Evolutionary conservation across 2,113 vertebrate species (phyloP).

Genomic region (Peromyscus maniculatus): DNA sequence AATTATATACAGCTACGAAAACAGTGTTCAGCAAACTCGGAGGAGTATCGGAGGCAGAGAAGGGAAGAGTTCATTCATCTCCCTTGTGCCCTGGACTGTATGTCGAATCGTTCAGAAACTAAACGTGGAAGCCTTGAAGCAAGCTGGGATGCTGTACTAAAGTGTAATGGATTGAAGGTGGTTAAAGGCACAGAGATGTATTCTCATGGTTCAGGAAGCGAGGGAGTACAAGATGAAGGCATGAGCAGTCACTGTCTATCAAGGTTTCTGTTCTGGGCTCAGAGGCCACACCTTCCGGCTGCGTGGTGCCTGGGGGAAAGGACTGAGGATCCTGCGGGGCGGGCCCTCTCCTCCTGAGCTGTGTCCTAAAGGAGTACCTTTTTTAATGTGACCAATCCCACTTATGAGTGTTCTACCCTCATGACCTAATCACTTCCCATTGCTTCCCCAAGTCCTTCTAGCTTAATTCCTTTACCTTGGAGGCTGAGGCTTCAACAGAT

Average conservation of each 20-base stretch:
- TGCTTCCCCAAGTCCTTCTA: background rate
- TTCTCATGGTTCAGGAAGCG: background rate
- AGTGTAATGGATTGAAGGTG: too few relatives aligned
- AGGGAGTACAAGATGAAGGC: background rate
- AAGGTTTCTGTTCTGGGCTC: background rate
- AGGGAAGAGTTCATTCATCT: background rate
- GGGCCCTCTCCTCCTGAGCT: background rate
- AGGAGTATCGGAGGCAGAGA: background rate
- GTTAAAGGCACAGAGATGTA: background rate
- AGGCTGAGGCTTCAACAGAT: background rate
- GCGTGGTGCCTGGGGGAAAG: background rate
- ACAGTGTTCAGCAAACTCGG: background rate
- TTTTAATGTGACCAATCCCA: background rate
- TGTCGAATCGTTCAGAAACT: background rate
- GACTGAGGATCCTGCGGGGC: background rate
- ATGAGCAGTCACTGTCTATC: background rate
- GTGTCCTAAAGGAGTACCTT: background rate
- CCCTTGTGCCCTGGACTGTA: background rate
- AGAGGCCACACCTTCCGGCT: background rate
- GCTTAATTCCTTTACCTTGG: background rate
- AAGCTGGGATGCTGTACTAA: background rate
- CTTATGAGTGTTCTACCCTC: too few relatives aligned
- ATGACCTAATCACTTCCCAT: background rate
- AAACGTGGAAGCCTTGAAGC: background rate
- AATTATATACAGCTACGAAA: background rate